These are phyloP conservation scores for Maniola hyperantus DNA, from an alignment of 2,888 invertebrate species.

Conservation along the genomic window DNA sequence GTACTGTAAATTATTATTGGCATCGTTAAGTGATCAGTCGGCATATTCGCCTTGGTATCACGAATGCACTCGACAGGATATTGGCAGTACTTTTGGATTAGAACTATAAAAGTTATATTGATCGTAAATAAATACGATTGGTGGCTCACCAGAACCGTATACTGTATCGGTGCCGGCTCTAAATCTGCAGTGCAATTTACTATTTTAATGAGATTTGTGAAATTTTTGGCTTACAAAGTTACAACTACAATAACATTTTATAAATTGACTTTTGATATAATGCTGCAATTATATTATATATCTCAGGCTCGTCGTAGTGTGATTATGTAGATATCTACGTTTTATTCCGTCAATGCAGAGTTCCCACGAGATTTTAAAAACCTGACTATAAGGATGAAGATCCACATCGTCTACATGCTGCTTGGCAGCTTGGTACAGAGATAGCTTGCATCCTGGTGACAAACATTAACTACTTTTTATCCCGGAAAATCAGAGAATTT, in stretches of 20 bases:
- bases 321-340: too few relatives aligned
- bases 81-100: conserved; percentile 43
- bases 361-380: too few relatives aligned
- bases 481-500: too few relatives aligned
- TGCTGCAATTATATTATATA: not conserved
- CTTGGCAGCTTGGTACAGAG: too few relatives aligned
- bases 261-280: not conserved
- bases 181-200: conserved; percentile 18
- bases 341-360: too few relatives aligned
- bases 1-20: too few relatives aligned
- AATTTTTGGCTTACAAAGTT: not conserved
- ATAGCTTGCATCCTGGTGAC: too few relatives aligned
- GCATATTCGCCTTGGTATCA: conserved; percentile 5
- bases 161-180: conserved; percentile 1
- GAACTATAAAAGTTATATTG: conserved; percentile 61
- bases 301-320: too few relatives aligned
- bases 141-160: not conserved
- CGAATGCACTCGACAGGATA: conserved; percentile 28
- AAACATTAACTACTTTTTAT: too few relatives aligned
- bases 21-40: too few relatives aligned
- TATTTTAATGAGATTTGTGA: conserved; percentile 4
- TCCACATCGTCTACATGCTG: too few relatives aligned
- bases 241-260: not conserved
- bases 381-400: too few relatives aligned
- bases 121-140: conserved; percentile 44